Percentiles rank a stretch among this genome's conserved stretches.
These are phyloP conservation scores for Heliothis subflexa DNA, from an alignment of 1,140 invertebrate species.

Conservation along the genomic window DNA sequence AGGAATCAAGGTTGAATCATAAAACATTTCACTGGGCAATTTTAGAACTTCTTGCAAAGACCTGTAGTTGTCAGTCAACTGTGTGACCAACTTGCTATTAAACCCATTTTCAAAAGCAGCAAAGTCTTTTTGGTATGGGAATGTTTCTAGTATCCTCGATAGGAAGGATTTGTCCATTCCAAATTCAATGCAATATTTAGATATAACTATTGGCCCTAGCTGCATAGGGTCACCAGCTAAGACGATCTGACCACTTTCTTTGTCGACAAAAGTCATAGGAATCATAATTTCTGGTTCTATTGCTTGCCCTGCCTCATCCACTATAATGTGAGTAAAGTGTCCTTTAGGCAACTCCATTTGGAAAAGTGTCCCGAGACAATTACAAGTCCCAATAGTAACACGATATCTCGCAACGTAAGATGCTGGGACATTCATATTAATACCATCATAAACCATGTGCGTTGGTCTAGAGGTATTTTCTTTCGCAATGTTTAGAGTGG, in stretches of 20 bases:
- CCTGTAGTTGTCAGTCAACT: slow-evolving; percentile 92
- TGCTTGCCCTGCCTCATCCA: slow-evolving; percentile 97
- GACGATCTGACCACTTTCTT: slow-evolving; percentile 89
- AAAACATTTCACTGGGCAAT: slow-evolving; percentile 93
- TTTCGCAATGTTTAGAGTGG: slow-evolving; percentile 87
- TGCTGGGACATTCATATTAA: slow-evolving; percentile 85
- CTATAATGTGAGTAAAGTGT: slow-evolving; percentile 95
- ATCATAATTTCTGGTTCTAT: slow-evolving; percentile 96
- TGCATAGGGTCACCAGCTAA: slow-evolving; percentile 97
- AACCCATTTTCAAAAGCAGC: slow-evolving; percentile 85
- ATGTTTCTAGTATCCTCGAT: slow-evolving; percentile 88
- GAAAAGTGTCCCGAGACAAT: slow-evolving; percentile 90
- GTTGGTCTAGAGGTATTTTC: slow-evolving; percentile 80
- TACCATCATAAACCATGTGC: slow-evolving; percentile 76
- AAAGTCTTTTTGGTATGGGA: slow-evolving; percentile 89
- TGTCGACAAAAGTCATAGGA: slow-evolving; percentile 87
- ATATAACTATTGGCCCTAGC: slow-evolving; percentile 93
- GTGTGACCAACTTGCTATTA: slow-evolving; percentile 90
- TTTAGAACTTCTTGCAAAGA: slow-evolving; percentile 92
- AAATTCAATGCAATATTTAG: slow-evolving; percentile 87
- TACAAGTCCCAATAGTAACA: slow-evolving; percentile 94
- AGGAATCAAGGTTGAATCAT: slow-evolving; percentile 90
- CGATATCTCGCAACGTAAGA: slow-evolving; percentile 90
- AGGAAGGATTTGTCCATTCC: slow-evolving; percentile 91
- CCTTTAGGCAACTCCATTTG: slow-evolving; percentile 89